Evolutionary conservation across 2,888 invertebrate genomes (phyloP).

Genomic region (Catocala sponsa): DNA sequence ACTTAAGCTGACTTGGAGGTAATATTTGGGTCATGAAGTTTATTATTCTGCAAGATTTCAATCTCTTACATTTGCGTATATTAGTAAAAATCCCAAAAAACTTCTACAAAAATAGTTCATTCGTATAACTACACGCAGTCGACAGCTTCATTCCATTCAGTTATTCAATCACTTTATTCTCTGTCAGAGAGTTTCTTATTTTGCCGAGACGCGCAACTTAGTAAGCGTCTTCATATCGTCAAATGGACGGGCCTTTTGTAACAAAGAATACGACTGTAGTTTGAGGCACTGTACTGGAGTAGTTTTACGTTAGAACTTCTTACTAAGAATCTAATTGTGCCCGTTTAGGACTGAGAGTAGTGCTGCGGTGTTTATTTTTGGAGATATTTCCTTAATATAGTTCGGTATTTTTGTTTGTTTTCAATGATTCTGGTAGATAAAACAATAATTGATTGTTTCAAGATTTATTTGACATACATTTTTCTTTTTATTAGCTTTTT

Average conservation of each 20-base stretch:
- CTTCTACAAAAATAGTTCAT: conserved; percentile 3
- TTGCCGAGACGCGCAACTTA: conserved; percentile 29
- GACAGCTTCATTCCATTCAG: conserved; percentile 33
- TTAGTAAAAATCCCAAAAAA: background rate
- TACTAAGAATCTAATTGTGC: conserved; percentile 31
- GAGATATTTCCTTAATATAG: no score
- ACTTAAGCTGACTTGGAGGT: no score
- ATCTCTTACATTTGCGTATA: background rate
- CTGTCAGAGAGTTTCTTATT: conserved; percentile 40
- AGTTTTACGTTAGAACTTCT: conserved; percentile 34
- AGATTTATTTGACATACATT: no score
- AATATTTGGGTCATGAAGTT: no score
- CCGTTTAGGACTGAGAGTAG: conserved; percentile 11
- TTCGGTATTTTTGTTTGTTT: no score
- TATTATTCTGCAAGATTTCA: background rate
- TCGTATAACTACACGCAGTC: conserved; percentile 13
- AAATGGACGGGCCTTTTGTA: conserved; percentile 38
- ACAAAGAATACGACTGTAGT: conserved; percentile 37
- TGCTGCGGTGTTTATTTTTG: background rate
- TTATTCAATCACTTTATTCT: conserved; percentile 45
- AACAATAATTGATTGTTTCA: no score
- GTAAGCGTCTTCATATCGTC: conserved; percentile 49
- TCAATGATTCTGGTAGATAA: no score
- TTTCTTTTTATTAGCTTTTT: no score
- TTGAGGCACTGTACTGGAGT: conserved; percentile 21